These are phyloP conservation scores for Amia ocellicauda DNA, from an alignment of 2,113 vertebrate species.

Conservation along the genomic window DNA sequence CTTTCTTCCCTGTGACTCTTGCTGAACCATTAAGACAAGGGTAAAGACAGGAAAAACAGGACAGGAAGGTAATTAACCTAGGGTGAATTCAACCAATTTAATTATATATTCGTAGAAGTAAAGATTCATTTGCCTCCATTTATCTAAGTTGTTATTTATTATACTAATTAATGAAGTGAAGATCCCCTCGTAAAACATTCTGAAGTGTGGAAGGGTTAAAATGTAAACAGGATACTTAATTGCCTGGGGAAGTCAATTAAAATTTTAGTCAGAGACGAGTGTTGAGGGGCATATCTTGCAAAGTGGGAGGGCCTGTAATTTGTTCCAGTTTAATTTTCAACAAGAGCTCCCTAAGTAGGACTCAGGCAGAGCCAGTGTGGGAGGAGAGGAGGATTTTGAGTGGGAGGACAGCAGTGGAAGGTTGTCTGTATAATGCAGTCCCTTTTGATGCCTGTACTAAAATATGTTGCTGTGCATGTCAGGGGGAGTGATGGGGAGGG, in stretches of 20 bases:
- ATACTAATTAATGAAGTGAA: conserved; percentile 16
- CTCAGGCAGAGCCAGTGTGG: background rate
- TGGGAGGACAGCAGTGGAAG: background rate
- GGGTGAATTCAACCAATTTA: conserved; percentile 14
- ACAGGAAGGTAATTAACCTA: conserved; percentile 19
- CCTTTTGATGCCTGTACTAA: background rate
- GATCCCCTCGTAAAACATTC: background rate
- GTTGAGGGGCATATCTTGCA: background rate
- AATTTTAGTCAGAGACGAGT: background rate
- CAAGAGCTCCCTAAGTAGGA: no score
- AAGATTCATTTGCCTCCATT: conserved; percentile 10
- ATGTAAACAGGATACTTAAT: background rate
- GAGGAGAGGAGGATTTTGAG: background rate
- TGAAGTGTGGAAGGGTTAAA: background rate
- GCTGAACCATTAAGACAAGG: background rate
- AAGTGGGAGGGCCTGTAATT: background rate
- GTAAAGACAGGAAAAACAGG: background rate
- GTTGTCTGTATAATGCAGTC: background rate
- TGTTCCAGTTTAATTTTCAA: background rate
- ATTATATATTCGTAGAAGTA: conserved; percentile 15
- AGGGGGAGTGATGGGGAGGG: no score
- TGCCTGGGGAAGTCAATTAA: background rate
- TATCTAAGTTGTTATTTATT: conserved; percentile 18
- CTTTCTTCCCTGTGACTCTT: no score
- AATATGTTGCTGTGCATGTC: background rate